These are phyloP conservation scores for Vollenhovia emeryi DNA, from an alignment of 1,140 invertebrate genomes.

Conservation along the genomic window DNA sequence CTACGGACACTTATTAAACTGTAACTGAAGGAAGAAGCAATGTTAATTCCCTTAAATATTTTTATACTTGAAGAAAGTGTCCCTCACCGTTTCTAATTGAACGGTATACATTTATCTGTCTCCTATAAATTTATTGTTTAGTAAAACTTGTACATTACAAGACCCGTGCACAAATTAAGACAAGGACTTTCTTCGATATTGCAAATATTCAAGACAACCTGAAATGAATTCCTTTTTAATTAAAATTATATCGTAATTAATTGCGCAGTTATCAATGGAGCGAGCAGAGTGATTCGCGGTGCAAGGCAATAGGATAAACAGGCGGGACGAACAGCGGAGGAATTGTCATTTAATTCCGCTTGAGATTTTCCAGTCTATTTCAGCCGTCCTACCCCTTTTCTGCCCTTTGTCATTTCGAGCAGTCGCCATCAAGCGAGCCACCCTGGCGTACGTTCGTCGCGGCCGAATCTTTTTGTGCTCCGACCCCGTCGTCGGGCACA, in stretches of 20 bases:
- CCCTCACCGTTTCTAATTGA: background rate
- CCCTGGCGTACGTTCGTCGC: background rate
- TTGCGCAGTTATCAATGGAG: background rate
- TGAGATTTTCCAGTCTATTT: conserved; percentile 33
- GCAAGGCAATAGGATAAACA: background rate
- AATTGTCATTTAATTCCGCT: conserved; percentile 13
- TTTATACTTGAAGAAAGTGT: background rate
- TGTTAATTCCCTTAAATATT: background rate
- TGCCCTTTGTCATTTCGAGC: conserved; percentile 8
- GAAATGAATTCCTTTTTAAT: background rate
- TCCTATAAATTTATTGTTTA: background rate
- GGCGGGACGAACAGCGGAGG: background rate
- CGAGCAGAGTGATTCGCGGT: background rate
- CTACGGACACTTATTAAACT: background rate
- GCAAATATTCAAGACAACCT: background rate
- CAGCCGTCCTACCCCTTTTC: background rate
- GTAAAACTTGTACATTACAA: background rate
- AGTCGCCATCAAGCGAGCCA: background rate
- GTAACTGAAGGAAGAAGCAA: background rate
- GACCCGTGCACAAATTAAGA: background rate
- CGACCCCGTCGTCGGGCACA: background rate
- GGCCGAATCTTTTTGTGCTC: conserved; percentile 24
- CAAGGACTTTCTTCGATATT: background rate
- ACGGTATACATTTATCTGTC: background rate
- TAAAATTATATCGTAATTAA: too few relatives aligned